Percentiles rank a stretch among this genome's conserved stretches.
Conservation (phyloP, 2,113 vertebrate genomes). For the Oceanodroma tethys region DNA sequence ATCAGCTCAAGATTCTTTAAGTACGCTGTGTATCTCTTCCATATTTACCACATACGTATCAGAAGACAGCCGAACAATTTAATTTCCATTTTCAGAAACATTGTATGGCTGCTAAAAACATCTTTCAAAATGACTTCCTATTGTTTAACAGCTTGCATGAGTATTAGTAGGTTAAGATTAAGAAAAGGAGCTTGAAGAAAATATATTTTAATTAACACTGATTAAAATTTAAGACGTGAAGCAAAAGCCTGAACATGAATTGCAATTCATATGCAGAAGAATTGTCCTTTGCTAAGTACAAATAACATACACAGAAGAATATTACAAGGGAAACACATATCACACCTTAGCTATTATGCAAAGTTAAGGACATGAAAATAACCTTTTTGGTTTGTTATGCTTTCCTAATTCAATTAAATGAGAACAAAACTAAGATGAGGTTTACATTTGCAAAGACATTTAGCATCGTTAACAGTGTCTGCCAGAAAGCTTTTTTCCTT, state of each 20-base stretch:
- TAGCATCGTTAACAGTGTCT: slow-evolving; percentile 6
- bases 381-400: slow-evolving; percentile 26
- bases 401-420: slow-evolving; percentile 52
- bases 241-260: slow-evolving; percentile 16
- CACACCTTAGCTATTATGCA: neutral
- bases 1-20: neutral
- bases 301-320: neutral
- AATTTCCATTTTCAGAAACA: neutral
- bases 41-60: neutral
- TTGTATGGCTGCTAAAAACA: neutral
- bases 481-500: neutral
- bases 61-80: neutral
- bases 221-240: slow-evolving; percentile 26
- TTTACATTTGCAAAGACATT: slow-evolving; percentile 45
- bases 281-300: neutral
- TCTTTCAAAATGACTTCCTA: neutral
- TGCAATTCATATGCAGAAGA: neutral
- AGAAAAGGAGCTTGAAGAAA: neutral
- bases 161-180: slow-evolving; percentile 21
- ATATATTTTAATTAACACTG: slow-evolving; percentile 52
- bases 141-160: neutral
- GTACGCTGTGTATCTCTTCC: neutral
- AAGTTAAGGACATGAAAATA: slow-evolving; percentile 25
- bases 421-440: slow-evolving; percentile 15
- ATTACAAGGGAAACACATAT: neutral